Base-by-base conservation (phyloP, 2,797 vertebrate genomes). In the Cuniculus paca region DNA sequence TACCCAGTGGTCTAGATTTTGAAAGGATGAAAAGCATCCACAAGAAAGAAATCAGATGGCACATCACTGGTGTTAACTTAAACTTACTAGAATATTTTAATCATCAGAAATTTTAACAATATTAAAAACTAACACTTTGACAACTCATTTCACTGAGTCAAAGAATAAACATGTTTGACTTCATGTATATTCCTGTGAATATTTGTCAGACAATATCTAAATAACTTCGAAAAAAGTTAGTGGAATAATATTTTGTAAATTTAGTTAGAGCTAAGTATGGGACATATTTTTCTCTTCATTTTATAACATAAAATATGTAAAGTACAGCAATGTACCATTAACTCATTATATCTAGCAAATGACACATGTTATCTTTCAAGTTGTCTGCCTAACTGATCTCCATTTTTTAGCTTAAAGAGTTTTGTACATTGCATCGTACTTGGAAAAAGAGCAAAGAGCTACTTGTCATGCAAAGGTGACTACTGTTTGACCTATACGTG, bases 151-250 rank as follows among this genome's bases (percentile, higher is more conserved):
- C 4, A 45, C 11, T 42, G 91, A 72, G 61, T 83, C 39, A 86
- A 13, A 48, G 52, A 79, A 45, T 61, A 88, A 93, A 93, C 28
- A 65, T 39, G 8, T 13, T 50, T 93, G 26, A n/a, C 92, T 95
- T 92, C 75, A 86, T 31, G 50, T 56, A 83, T 79, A 17, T 81
- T 91, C 34, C 63, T 20, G 65, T 39, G 24, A 92, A 95, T n/a
- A 52, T 81, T 90, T 96, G 82, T 89, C 56, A 90, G 91, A 72
- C 91, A 87, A 52, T 94, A 95, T 82, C 42, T 93, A 89, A 91
- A 88, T 56, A 96, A 89, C 14, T 42, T 86, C 58, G 70, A 93
- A 63, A 90, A 93, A 93, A 81, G 22, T 63, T 56, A 65, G 68
- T 60, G 34, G 84, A 86, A 94, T 91, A 82, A 91, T 91, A 92